Conservation (phyloP, 2,888 invertebrate species). For the Bruchidius siliquastri region DNA sequence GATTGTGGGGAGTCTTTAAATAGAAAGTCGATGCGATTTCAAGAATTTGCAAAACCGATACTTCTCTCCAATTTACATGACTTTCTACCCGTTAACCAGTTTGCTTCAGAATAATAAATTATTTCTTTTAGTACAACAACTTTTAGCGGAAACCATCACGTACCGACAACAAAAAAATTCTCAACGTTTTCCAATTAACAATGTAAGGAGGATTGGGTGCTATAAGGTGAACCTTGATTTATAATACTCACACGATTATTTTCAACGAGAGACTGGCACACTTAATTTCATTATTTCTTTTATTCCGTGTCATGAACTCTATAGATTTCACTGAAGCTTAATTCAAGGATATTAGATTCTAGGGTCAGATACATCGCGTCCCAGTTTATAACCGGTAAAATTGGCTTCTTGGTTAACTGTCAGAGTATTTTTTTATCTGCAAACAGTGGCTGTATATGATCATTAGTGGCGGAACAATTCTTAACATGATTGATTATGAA, state of each 20-base stretch:
- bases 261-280: background rate
- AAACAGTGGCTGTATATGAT: too few relatives aligned
- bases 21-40: background rate
- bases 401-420: too few relatives aligned
- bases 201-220: background rate
- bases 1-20: background rate
- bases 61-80: background rate
- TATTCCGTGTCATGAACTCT: background rate
- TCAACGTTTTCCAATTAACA: background rate
- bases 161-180: background rate
- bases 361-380: too few relatives aligned
- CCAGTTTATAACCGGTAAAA: too few relatives aligned
- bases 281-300: background rate
- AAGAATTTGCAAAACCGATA: background rate
- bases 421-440: too few relatives aligned
- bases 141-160: background rate
- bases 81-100: background rate
- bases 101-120: background rate
- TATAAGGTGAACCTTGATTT: background rate
- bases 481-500: too few relatives aligned
- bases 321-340: background rate
- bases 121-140: background rate
- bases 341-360: background rate
- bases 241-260: background rate
- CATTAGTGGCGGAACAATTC: too few relatives aligned